Percentiles rank a stretch among this genome's conserved stretches.
Evolutionary conservation across 2,113 vertebrate genomes (phyloP).

Genomic region (Falco punctatus): DNA sequence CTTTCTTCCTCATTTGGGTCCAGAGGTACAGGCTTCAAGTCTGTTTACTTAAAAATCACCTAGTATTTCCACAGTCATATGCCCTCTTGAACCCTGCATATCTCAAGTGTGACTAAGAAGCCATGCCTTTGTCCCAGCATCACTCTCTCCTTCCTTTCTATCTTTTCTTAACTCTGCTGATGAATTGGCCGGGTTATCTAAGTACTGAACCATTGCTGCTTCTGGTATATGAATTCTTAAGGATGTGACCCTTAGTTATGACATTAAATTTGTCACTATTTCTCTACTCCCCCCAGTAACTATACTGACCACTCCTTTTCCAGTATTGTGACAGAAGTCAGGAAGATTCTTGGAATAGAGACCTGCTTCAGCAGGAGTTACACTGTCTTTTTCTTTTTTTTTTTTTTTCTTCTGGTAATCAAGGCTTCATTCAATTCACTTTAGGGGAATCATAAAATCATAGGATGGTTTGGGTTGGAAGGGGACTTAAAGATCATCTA

Average conservation of each 20-base stretch:
- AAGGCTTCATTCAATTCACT: neutral
- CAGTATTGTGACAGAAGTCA: neutral
- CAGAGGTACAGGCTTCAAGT: neutral
- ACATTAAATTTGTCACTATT: neutral
- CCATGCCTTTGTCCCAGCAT: neutral
- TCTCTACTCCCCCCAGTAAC: neutral
- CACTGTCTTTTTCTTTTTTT: neutral
- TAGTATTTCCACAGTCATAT: neutral
- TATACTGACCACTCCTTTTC: neutral
- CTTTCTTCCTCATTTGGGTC: neutral
- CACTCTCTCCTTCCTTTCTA: neutral
- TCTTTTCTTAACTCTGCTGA: neutral
- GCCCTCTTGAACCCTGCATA: neutral
- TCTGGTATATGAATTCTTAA: neutral
- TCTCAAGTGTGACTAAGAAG: neutral
- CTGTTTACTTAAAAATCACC: neutral
- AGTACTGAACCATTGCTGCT: neutral
- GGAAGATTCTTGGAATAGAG: neutral
- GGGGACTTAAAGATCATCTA: neutral
- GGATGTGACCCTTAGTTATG: neutral
- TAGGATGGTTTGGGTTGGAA: neutral
- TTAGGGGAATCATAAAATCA: neutral
- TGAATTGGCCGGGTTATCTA: neutral
- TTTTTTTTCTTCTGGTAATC: neutral
- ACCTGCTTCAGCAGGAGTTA: neutral